A percentile compares a stretch with the other conserved stretches of the same genome.
These are phyloP conservation scores for Chloroclysta siterata DNA, from an alignment of 2,888 invertebrate species.

Conservation along the genomic window DNA sequence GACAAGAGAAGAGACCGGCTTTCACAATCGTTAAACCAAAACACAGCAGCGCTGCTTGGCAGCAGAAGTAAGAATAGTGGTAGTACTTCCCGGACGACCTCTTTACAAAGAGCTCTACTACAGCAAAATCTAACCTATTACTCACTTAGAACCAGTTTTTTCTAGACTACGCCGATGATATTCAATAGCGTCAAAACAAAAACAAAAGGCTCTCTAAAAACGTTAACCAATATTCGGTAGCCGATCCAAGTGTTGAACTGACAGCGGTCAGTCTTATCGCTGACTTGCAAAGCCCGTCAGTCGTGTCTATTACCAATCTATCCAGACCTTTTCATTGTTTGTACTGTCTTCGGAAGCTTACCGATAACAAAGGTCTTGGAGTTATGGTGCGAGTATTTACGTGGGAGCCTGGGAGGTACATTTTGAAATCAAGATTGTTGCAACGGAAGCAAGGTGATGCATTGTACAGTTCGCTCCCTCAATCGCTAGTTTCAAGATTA, in stretches of 20 bases:
- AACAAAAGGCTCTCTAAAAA: background rate
- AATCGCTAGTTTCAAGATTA: constrained; percentile 75
- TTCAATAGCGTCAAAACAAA: background rate
- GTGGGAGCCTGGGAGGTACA: constrained; percentile 82
- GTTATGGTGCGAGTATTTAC: constrained; percentile 65
- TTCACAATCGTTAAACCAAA: too few relatives aligned
- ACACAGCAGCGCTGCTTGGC: too few relatives aligned
- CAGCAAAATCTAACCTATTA: too few relatives aligned
- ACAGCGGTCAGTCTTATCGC: constrained; percentile 68
- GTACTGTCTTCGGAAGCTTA: constrained; percentile 30
- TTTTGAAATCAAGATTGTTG: constrained; percentile 80
- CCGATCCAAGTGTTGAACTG: constrained; percentile 71
- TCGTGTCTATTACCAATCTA: constrained; percentile 54
- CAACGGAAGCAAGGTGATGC: constrained; percentile 83
- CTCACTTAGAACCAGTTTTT: too few relatives aligned
- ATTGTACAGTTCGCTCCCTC: constrained; percentile 72
- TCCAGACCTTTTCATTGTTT: constrained; percentile 48
- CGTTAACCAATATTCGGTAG: constrained; percentile 58
- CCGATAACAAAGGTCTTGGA: constrained; percentile 52
- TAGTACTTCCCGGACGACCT: too few relatives aligned
- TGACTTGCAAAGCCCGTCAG: constrained; percentile 59
- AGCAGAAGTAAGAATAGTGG: too few relatives aligned
- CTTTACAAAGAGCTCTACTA: too few relatives aligned
- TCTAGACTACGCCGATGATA: background rate
- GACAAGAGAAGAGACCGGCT: too few relatives aligned